Evolutionary conservation across 2,888 invertebrate genomes (phyloP).

Genomic region (Sinodicranocentrus sp.): DNA sequence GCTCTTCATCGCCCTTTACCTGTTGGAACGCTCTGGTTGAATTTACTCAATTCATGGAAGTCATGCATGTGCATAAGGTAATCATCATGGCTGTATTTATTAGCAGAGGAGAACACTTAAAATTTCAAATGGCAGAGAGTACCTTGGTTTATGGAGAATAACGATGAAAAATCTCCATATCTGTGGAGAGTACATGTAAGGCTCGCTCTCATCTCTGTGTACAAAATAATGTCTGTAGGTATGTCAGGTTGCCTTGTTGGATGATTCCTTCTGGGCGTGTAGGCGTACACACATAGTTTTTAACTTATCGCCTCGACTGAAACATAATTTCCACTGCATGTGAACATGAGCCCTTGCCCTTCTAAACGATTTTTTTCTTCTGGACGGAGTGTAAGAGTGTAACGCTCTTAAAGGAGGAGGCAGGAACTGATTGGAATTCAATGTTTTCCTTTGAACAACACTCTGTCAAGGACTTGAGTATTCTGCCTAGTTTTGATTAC

Average conservation of each 20-base stretch:
- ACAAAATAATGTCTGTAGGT: too few species aligned
- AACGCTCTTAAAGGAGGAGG: constrained; percentile 33
- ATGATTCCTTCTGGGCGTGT: constrained; percentile 44
- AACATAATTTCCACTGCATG: too few species aligned
- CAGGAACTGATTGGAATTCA: constrained; percentile 66
- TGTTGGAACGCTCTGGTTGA: constrained; percentile 4
- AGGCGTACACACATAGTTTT: constrained; percentile 50
- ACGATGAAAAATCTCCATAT: too few species aligned
- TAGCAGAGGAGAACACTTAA: constrained; percentile 38
- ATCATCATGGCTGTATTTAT: constrained; percentile 33
- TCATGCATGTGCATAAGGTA: constrained; percentile 34
- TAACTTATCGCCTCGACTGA: constrained; percentile 25
- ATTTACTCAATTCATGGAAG: constrained; percentile 49
- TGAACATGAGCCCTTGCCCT: constrained; percentile 47
- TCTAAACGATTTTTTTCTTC: constrained; percentile 27
- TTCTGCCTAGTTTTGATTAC: constrained; percentile 53
- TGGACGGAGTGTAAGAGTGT: constrained; percentile 37
- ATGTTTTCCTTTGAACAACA: constrained; percentile 61
- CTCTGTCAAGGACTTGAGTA: constrained; percentile 35
- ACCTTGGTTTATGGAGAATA: neutral
- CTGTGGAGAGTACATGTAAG: too few species aligned
- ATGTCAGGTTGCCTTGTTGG: constrained; percentile 13
- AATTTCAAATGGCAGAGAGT: constrained; percentile 2
- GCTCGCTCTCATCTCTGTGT: too few species aligned
- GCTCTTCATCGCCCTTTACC: too few species aligned